Evolutionary conservation across 2,888 invertebrate genomes (phyloP), one percentile per base, ranked within the genome.

Genomic region (Noctua janthe): DNA sequence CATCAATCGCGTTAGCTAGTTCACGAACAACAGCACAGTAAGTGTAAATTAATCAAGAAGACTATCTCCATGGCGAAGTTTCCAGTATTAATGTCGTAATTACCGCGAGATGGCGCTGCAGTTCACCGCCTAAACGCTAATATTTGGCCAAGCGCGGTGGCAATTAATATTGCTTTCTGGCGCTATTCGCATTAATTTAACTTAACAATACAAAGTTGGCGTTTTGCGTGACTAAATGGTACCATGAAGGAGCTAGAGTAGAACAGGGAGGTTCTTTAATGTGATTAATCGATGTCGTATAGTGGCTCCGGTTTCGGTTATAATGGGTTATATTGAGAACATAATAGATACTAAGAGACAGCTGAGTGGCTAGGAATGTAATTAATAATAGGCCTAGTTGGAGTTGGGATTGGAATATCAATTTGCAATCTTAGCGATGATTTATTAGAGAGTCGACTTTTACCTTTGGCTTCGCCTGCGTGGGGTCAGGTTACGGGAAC

Each of bases 111-210:
- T 84, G 87, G 81, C 87, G 84, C 86, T 92, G 91, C 90, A 93
- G 89, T 90, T 83, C 82, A 82, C 84, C 75, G 76, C 73, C 83
- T 84, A 82, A 84, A 80, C 91, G 91, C 88, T 90, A 93, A 92
- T 93, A 94, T 94, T 93, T 93, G 92, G 90, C 89, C 90, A 90
- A 93, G 92, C 89, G 91, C 92, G 91, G 89, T 67, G 49, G 93
- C 93, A 93, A 95, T 94, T 95, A 94, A 95, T 95, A 94, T 93
- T 88, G 93, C 91, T 94, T 94, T 92, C 92, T 93, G 94, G 92
- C 93, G 92, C 93, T 88, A 91, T 91, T 91, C 92, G 88, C 94
- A 95, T 95, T 94, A 95, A 95, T 95, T 95, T 93, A 92, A 94
- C 93, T 94, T 93, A 94, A 95, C 95, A 95, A 95, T 94, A 94